A percentile compares a stretch with the other conserved stretches of the same genome.
Conservation (phyloP, 2,797 vertebrate genomes). For the Gallinago nigripennis region DNA sequence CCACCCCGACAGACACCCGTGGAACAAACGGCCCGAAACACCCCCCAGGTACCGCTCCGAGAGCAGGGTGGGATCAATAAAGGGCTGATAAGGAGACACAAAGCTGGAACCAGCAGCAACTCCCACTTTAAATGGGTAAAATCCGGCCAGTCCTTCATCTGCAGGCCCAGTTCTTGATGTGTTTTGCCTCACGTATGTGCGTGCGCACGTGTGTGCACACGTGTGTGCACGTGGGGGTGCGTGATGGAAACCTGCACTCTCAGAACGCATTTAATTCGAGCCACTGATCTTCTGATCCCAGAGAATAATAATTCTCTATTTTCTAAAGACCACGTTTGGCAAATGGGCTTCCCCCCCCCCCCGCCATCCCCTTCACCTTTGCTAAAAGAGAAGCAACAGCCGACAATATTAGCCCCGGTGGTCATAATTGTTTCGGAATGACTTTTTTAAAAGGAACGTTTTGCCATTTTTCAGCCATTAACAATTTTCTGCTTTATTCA, state of each 20-base stretch:
- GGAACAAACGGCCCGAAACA: not conserved
- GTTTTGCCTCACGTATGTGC: fast-evolving
- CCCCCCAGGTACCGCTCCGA: not conserved
- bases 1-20: not conserved
- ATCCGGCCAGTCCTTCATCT: fast-evolving
- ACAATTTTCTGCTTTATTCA: not conserved
- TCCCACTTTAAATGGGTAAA: fast-evolving
- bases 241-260: not conserved
- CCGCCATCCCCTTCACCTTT: not conserved
- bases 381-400: not conserved
- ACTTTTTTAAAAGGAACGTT: not conserved
- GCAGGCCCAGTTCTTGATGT: fast-evolving
- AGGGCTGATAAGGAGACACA: not conserved
- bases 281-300: not conserved
- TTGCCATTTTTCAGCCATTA: not conserved
- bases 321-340: not conserved
- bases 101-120: not conserved
- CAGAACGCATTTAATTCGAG: fast-evolving
- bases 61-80: not conserved
- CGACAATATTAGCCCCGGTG: fast-evolving
- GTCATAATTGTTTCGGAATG: not conserved
- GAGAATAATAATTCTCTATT: not conserved
- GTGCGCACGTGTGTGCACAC: fast-evolving
- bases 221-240: not conserved
- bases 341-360: no score